These are phyloP conservation scores for Cromileptes altivelis DNA, from an alignment of 2,113 vertebrate species.

Conservation along the genomic window DNA sequence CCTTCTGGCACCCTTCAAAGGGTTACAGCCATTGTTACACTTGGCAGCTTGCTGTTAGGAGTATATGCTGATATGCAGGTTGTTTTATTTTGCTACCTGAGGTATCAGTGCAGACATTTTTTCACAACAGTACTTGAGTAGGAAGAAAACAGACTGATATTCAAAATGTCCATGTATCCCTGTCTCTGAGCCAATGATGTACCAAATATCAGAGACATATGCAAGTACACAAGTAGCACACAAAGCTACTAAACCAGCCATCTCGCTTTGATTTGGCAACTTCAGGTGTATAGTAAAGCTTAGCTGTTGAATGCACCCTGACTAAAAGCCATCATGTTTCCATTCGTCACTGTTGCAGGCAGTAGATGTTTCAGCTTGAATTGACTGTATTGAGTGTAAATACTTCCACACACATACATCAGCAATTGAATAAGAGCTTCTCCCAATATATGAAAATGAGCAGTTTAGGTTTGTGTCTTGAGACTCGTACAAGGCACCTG, in stretches of 20 bases:
- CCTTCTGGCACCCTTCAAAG: not conserved
- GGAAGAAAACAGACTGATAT: conserved; percentile 10
- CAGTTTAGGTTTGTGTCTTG: not conserved
- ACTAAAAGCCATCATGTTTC: not conserved
- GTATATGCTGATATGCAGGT: not conserved
- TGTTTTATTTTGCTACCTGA: not conserved
- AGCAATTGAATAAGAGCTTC: not conserved
- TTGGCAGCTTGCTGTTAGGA: not conserved
- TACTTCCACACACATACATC: not conserved
- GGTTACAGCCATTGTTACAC: not conserved
- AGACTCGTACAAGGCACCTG: conserved; percentile 8
- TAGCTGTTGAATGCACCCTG: not conserved
- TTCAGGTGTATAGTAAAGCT: not conserved
- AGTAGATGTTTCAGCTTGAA: not conserved
- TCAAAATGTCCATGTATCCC: conserved; percentile 5
- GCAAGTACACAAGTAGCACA: not conserved
- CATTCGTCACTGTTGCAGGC: not conserved
- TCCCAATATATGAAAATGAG: not conserved
- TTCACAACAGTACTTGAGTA: not conserved
- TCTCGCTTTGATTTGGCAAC: conserved; percentile 7
- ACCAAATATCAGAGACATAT: not conserved
- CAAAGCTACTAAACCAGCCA: not conserved
- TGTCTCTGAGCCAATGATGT: not conserved
- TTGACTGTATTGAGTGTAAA: not conserved
- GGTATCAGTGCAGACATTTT: not conserved